Base-by-base conservation (phyloP, 2,888 invertebrate genomes). In the Hydroisotoma schaefferi region DNA sequence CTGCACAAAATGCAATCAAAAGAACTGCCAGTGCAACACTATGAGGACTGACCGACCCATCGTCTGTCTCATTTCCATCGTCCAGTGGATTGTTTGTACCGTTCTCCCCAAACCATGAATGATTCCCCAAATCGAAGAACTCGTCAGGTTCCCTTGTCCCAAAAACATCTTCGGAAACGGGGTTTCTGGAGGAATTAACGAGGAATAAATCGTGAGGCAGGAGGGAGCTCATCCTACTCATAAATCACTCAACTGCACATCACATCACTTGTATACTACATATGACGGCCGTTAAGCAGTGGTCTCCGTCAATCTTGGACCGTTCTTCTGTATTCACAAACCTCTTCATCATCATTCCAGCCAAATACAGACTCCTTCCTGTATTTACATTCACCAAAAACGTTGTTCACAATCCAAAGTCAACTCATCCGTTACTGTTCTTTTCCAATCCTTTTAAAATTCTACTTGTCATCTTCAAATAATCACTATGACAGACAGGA, bases 1-100 rank as follows among this genome's bases (percentile, higher is more conserved):
- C 87, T 60, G 94, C 80, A 1, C 94, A 94, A 78, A 97, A 94
- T 15, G 90, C 79, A 20, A 91, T 82, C 15, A 98, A 81, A 48
- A 95, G 48, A 23, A 69, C 62, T 22, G 72, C 72, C 28, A 72
- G 57, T 44, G 61, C 68, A 10, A 68, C 57, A 38, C 67, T 68
- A 27, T 68, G 57, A 18, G 58, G 28, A 33, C 49, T 48, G 4
- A 49, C 8, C 4, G 28, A 37, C 15, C 37, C 51, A 15, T 22
- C 55, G 1, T 56, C n/a, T n/a, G n/a, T 54, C 18, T 54, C 61
- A n/a, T 18, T 37, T 25, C 33, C 59, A 1, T 27, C 37, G 10
- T 20, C 44, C 33, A 59, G 58, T 25, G 47, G n/a, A 43, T 57
- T 59, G 43, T 33, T 37, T 12, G 55, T 55, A 28, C 57, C 59